A percentile compares a stretch with the other conserved stretches of the same genome.
Conservation (phyloP, 2,113 vertebrate genomes). For the Syngnathus floridae region DNA sequence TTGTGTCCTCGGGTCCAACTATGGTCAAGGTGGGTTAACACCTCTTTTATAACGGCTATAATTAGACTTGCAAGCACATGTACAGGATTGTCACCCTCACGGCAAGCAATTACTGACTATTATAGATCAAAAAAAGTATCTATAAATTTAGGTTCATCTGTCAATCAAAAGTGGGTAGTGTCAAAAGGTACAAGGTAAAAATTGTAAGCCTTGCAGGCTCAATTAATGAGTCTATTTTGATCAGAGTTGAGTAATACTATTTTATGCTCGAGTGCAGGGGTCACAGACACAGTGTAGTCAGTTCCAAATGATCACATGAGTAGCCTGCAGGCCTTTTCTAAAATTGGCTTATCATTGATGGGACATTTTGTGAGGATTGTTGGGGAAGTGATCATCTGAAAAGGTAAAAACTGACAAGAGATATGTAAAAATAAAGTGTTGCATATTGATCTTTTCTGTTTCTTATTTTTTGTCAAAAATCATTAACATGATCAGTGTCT, state of each 20-base stretch:
- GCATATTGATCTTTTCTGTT: too few relatives aligned
- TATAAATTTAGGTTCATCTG: neutral
- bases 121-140: slow-evolving; percentile 8
- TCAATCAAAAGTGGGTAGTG: neutral
- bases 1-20: slow-evolving; percentile 30
- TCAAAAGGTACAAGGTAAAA: neutral
- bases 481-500: too few relatives aligned
- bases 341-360: too few relatives aligned
- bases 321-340: too few relatives aligned
- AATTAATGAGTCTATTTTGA: neutral
- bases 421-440: too few relatives aligned
- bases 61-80: slow-evolving; percentile 15
- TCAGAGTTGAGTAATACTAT: neutral
- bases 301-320: too few relatives aligned
- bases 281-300: too few relatives aligned
- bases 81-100: slow-evolving; percentile 6
- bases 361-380: too few relatives aligned
- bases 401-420: too few relatives aligned
- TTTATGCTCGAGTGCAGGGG: too few relatives aligned
- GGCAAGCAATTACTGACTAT: slow-evolving; percentile 11
- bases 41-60: slow-evolving; percentile 19
- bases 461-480: too few relatives aligned
- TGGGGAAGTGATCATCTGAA: too few relatives aligned
- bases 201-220: neutral
- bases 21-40: slow-evolving; percentile 34